These are phyloP conservation scores for Cerceris rybyensis DNA, from an alignment of 2,888 invertebrate species.

Conservation along the genomic window DNA sequence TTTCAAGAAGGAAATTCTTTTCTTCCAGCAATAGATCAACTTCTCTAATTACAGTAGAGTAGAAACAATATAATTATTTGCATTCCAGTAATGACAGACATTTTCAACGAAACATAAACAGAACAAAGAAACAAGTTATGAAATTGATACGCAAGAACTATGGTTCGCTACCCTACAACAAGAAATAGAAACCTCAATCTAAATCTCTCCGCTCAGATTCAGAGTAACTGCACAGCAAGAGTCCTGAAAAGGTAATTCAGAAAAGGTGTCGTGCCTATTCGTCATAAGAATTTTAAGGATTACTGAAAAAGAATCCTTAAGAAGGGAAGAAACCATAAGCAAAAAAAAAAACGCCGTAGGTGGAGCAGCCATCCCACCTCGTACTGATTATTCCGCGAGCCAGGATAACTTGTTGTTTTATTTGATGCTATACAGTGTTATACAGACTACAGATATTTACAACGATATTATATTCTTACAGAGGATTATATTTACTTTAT, in stretches of 20 bases:
- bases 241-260: conserved; percentile 44
- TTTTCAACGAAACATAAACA: too few species aligned
- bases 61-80: too few species aligned
- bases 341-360: conserved; percentile 75
- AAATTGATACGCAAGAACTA: too few species aligned
- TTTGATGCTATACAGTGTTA: conserved; percentile 82
- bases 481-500: conserved; percentile 82
- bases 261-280: conserved; percentile 74
- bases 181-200: not conserved
- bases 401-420: conserved; percentile 80
- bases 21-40: too few species aligned
- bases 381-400: conserved; percentile 78
- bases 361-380: conserved; percentile 82
- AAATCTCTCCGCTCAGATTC: not conserved
- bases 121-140: too few species aligned
- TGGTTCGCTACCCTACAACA: not conserved
- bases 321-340: conserved; percentile 36
- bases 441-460: conserved; percentile 82
- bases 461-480: conserved; percentile 82
- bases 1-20: too few species aligned
- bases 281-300: conserved; percentile 54
- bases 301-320: conserved; percentile 44
- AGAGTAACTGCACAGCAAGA: not conserved
- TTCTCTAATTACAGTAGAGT: too few species aligned
- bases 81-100: too few species aligned